Evolutionary conservation across 2,888 invertebrate species (phyloP), one percentile per base, ranked within the genome.

Genomic region (Amitus sp.): DNA sequence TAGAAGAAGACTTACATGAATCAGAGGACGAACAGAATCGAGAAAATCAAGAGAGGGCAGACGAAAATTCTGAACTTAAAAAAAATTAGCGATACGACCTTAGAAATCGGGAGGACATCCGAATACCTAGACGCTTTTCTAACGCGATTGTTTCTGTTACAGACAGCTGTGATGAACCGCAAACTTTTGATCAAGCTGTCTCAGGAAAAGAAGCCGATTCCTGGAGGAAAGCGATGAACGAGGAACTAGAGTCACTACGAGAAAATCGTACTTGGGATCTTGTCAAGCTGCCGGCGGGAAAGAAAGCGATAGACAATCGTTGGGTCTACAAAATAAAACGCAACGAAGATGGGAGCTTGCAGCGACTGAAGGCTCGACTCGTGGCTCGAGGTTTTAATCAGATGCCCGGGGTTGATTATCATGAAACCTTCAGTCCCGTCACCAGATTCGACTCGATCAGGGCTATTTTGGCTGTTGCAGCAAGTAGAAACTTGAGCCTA

Each of bases 191-290:
- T 6, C 59, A 65, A 15, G 64, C 55, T 15, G 43, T 70, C 6
- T 37, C 47, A 15, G 23, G 42, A 5, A 39, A 70, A 19, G n/a
- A n/a, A n/a, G n/a, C n/a, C n/a, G n/a, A n/a, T n/a, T n/a, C n/a
- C n/a, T 73, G 68, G 69, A 67, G 57, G 23, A 48, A 51, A 61
- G 69, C 70, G n/a, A 73, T 71, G 68, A 55, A 73, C 23, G 62
- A 50, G 15, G 73, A 77, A 69, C 71, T 75, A 19, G 33, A 34
- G 15, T 72, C 75, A 10, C 51, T 76, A 13, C 53, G 68, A 20
- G 70, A 74, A 58, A 76, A 76, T 55, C 9, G 68, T 12, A 76
- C 73, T 0, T 77, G 73, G 73, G 53, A 42, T 23, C 56, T 76
- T 6, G 50, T 46, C 28, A 46, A 66, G 9, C 23, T 69, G 45